Evolutionary conservation across 2,888 invertebrate genomes (phyloP), one percentile per base, ranked within the genome.

Genomic region (Nomada fucata): DNA sequence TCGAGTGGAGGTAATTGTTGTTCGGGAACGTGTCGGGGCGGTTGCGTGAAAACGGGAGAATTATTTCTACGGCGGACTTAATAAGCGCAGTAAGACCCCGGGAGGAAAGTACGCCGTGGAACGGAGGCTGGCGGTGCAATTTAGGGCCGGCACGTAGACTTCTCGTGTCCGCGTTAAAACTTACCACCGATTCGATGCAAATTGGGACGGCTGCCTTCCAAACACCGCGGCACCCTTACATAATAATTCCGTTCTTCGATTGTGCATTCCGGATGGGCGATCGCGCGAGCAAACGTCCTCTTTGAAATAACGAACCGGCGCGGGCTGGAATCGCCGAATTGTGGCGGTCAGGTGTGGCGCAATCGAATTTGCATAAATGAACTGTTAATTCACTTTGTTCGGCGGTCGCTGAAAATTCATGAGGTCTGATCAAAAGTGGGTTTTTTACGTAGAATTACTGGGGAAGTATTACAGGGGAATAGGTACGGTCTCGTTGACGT

Each of bases 361-460:
- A 73, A 75, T 75, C 71, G 79, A 82, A 91, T 92, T 90, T 89
- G 85, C 90, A 90, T 89, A 90, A 91, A 90, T 89, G 90, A 91
- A 90, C 83, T 88, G 84, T 87, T 89, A 89, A 90, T 90, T 86
- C 86, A 84, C 86, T 90, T 91, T 89, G 86, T 76, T 76, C 76
- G 72, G 44, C 61, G 7, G 42, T 69, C 52, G 52, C 36, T 50
- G 67, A 52, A 67, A 67, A 63, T 67, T 77, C 65, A 73, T 70
- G 73, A 55, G 36, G 2, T 60, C 20, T n/a, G 52, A 57, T 26
- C 20, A 23, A 50, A 59, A 52, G 60, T 61, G 36, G n/a, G 55
- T 67, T 64, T 47, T 68, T 64, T 53, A 23, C 60, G 63, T 69
- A 26, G 47, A 2, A 71, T 76, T 61, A 69, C 76, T 60, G 59